Conservation (phyloP, 2,113 vertebrate species). For the Zapus hudsonius region DNA sequence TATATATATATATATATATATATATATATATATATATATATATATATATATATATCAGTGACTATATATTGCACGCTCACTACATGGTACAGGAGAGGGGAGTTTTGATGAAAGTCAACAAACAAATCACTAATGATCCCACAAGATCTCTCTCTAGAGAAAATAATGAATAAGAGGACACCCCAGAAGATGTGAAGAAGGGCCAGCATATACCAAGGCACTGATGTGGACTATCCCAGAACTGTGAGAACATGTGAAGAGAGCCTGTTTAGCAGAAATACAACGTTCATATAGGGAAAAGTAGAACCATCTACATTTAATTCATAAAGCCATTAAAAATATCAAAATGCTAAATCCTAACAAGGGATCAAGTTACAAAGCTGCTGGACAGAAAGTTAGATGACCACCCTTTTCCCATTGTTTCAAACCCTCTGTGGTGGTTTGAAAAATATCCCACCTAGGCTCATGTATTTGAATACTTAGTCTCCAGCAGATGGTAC, state of each 20-base stretch:
- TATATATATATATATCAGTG: too few relatives aligned
- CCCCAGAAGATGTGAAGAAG: background rate
- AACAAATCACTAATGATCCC: background rate
- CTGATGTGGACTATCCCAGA: background rate
- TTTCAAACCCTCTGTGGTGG: background rate
- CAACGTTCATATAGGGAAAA: background rate
- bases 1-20: too few relatives aligned
- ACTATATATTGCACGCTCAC: background rate
- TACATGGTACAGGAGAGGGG: background rate
- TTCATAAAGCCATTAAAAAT: background rate
- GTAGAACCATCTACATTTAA: background rate
- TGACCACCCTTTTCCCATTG: background rate
- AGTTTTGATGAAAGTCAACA: conserved; percentile 21
- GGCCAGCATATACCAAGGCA: background rate
- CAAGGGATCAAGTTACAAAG: background rate
- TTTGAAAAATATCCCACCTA: too few relatives aligned
- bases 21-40: too few relatives aligned
- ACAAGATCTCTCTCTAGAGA: background rate
- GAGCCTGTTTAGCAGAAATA: background rate
- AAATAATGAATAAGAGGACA: background rate
- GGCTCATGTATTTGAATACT: too few relatives aligned
- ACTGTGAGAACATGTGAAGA: background rate
- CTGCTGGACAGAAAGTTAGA: background rate
- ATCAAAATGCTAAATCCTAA: background rate
- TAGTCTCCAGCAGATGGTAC: too few relatives aligned